Evolutionary conservation across 2,888 invertebrate species (phyloP).

Genomic region (Drosophila pseudotakahashii): DNA sequence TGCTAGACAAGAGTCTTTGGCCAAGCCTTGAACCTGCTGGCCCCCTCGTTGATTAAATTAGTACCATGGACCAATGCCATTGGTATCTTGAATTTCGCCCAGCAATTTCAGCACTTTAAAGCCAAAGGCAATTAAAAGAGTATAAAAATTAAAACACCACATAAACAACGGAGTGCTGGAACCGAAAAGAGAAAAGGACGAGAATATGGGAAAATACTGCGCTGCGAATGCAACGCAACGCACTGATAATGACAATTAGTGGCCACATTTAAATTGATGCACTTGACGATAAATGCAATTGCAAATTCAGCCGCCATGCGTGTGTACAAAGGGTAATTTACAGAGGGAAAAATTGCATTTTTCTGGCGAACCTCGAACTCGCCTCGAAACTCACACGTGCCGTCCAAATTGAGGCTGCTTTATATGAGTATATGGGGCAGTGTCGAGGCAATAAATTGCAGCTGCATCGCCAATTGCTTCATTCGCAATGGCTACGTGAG

Average conservation of each 20-base stretch:
- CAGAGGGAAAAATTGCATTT: constrained; percentile 74
- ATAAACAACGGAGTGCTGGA: constrained; percentile 25
- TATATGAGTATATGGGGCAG: constrained; percentile 19
- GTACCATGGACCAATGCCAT: background rate
- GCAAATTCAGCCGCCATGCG: constrained; percentile 56
- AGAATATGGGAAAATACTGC: constrained; percentile 15
- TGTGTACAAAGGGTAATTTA: constrained; percentile 66
- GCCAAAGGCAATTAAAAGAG: constrained; percentile 26
- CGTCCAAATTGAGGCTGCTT: constrained; percentile 46
- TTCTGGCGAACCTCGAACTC: constrained; percentile 66
- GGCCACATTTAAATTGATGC: constrained; percentile 81
- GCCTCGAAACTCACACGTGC: constrained; percentile 79
- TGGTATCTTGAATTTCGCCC: constrained; percentile 8
- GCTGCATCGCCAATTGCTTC: constrained; percentile 56
- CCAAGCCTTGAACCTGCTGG: constrained; percentile 8
- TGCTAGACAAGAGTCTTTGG: constrained; percentile 33
- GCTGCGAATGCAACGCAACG: constrained; percentile 49
- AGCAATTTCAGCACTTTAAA: constrained; percentile 28
- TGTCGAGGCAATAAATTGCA: constrained; percentile 62
- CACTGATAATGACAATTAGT: constrained; percentile 80
- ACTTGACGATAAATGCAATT: constrained; percentile 77
- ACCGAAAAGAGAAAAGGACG: background rate
- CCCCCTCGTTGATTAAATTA: constrained; percentile 31
- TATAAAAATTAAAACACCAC: constrained; percentile 27
- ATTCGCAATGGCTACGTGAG: constrained; percentile 44